These are phyloP conservation scores for Pelecanoides urinatrix DNA, from an alignment of 2,113 vertebrate genomes.

Conservation along the genomic window DNA sequence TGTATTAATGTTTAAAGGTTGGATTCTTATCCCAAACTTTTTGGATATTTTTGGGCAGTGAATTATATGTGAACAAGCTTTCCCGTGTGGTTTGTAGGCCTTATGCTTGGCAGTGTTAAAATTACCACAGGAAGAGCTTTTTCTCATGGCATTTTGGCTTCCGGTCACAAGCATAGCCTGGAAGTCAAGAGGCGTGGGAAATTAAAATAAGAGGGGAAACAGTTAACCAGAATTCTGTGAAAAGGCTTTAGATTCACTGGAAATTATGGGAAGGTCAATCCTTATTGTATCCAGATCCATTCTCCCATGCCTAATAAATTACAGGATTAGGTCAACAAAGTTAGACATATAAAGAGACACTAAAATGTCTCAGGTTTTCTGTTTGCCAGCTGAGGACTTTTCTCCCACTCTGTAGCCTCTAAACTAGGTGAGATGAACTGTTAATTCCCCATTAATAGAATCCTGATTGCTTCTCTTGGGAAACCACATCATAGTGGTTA, in stretches of 20 bases:
- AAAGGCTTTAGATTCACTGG: slow-evolving; percentile 62
- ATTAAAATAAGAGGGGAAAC: slow-evolving; percentile 61
- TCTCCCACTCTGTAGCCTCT: neutral
- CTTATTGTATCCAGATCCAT: slow-evolving; percentile 60
- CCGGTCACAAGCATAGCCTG: slow-evolving; percentile 62
- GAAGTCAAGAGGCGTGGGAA: slow-evolving; percentile 71
- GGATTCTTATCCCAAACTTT: slow-evolving; percentile 65
- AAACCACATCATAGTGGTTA: neutral
- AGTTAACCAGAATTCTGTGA: slow-evolving; percentile 71
- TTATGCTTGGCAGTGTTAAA: slow-evolving; percentile 59
- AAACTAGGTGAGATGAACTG: neutral
- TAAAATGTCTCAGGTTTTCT: neutral
- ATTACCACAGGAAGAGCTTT: slow-evolving; percentile 71
- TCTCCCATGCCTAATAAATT: slow-evolving; percentile 35
- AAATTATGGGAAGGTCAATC: slow-evolving; percentile 60
- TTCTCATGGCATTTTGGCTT: slow-evolving; percentile 75
- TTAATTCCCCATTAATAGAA: neutral
- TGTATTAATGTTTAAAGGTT: slow-evolving; percentile 22
- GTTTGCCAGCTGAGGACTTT: neutral
- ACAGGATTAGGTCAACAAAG: neutral
- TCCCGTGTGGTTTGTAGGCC: slow-evolving; percentile 61
- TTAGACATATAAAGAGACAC: neutral
- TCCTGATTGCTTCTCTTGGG: neutral
- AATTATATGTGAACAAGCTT: slow-evolving; percentile 60
- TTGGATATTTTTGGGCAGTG: slow-evolving; percentile 55